These are phyloP conservation scores for Nipponia nippon DNA, from an alignment of 2,113 vertebrate genomes.

Conservation along the genomic window DNA sequence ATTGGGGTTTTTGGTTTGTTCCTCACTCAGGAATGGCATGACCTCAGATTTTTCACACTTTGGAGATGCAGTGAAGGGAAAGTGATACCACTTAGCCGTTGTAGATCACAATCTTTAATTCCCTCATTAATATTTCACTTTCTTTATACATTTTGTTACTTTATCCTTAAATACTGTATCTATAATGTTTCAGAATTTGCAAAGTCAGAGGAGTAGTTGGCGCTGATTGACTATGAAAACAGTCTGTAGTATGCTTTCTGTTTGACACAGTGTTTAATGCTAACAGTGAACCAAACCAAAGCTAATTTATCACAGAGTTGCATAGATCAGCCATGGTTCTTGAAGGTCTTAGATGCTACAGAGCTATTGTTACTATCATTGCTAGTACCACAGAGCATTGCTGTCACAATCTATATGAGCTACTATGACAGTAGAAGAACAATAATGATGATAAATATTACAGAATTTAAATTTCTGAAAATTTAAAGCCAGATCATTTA, in stretches of 20 bases:
- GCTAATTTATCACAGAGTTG: not conserved
- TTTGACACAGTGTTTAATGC: not conserved
- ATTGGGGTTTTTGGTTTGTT: rapidly evolving
- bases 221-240: not conserved
- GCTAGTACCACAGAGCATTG: no score
- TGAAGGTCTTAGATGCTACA: not conserved
- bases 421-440: not conserved
- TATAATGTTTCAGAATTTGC: not conserved
- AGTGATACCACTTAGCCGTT: not conserved
- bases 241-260: not conserved
- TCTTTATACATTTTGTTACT: not conserved
- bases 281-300: not conserved
- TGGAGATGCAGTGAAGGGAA: not conserved
- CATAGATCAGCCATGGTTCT: not conserved
- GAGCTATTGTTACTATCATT: not conserved
- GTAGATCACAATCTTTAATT: not conserved
- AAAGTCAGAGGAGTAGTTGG: not conserved
- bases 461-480: not conserved
- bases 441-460: not conserved
- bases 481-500: not conserved
- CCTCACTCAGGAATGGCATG: not conserved
- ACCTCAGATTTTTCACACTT: not conserved
- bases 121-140: not conserved
- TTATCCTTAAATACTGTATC: not conserved
- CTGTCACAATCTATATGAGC: not conserved